Base-by-base conservation (phyloP, 2,113 vertebrate genomes). In the Alexandromys fortis region DNA sequence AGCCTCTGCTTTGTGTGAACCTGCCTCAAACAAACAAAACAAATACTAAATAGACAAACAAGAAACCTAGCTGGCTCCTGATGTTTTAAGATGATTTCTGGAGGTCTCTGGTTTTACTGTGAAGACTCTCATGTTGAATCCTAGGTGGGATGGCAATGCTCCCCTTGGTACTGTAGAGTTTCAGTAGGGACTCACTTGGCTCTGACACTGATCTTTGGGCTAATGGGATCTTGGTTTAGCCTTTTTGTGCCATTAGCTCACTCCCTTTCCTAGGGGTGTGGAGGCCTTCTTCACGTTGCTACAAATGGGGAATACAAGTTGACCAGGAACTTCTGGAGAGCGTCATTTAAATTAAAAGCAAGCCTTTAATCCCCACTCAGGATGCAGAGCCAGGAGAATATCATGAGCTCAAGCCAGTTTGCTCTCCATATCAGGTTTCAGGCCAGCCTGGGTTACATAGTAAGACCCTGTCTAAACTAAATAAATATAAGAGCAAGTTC, bases 321-420 rank as follows among this genome's bases (percentile, higher is more conserved):
- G 97, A 98, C 89, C 94, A 98, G 91, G 90, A 98, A 45, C 97
- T 98, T 96, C 65, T 98, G 95, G 96, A 97, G 91, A 97, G 94
- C 55, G 67, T 97, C 76, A 83, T 97, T 52, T 97, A 96, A 90
- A 98, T 79, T 85, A 96, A 97, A 97, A 98, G 26, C 35, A 95
- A 94, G 63, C 38, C n/a, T 85, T 45, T 65, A 85, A 33, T 33
- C 38, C 26, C 63, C 26, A 65, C 58, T 45, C 24, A 10, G 58
- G 28, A 21, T 38, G 26, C 38, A 67, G 38, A 45, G 26, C 6
- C 38, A 61, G 55, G n/a, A 61, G 22, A 21, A 28, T 26, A 19
- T 35, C 19, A 42, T 83, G 79, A 61, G 16, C 21, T 55, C 52
- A 82, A 55, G 35, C 12, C 82, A 30, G 26, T 26, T 38, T 45